Evolutionary conservation across 2,797 vertebrate species (phyloP).

Genomic region (Oreortyx pictus): DNA sequence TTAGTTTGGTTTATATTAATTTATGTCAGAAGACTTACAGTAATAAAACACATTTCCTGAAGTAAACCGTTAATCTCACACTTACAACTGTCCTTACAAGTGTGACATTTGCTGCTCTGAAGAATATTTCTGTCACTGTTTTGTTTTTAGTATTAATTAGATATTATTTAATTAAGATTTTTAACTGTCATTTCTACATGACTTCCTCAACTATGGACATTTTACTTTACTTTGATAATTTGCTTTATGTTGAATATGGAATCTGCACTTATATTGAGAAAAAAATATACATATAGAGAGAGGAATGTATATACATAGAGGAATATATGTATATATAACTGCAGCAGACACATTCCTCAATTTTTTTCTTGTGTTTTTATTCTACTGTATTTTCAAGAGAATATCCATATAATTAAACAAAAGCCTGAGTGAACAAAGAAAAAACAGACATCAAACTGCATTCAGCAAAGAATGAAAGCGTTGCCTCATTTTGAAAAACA

Average conservation of each 20-base stretch:
- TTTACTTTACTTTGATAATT: background rate
- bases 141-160: constrained; percentile 25
- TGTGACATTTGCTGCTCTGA: background rate
- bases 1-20: constrained; percentile 29
- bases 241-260: background rate
- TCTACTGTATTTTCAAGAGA: background rate
- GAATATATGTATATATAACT: no score
- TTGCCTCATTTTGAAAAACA: background rate
- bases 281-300: background rate
- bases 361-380: background rate
- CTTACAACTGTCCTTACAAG: background rate
- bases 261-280: background rate
- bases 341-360: background rate
- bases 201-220: background rate
- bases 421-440: background rate
- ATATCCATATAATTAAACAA: background rate
- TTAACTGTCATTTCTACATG: background rate
- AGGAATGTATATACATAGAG: no score
- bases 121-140: constrained; percentile 27
- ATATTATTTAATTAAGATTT: background rate
- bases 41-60: constrained; percentile 28
- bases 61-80: constrained; percentile 14
- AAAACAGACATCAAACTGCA: background rate
- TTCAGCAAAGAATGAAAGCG: background rate
- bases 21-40: constrained; percentile 18